phyloP scores from a whole-genome alignment of 2,113 vertebrate species.

The Oryzias curvinotus region DNA sequence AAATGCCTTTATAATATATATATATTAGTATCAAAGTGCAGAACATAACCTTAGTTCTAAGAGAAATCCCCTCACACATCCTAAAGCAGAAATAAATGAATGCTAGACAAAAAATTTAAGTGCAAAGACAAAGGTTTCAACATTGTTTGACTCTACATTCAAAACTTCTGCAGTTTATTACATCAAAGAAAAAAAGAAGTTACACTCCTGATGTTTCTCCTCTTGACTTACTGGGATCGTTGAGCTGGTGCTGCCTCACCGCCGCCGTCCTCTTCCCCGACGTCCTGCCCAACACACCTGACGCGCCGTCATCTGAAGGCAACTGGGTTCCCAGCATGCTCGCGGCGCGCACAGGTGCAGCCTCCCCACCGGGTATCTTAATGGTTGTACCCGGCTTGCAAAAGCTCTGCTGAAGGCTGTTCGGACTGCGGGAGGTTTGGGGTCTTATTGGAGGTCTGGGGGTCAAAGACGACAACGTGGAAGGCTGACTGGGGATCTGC shows the following conservation, averaged over 20 bases:
- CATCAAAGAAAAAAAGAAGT: too few species aligned
- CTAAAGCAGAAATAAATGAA: too few species aligned
- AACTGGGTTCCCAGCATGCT: constrained; percentile 73
- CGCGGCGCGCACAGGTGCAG: constrained; percentile 64
- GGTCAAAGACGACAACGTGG: constrained; percentile 74
- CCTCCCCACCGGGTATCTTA: constrained; percentile 63
- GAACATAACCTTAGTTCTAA: too few species aligned
- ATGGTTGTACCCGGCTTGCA: constrained; percentile 73
- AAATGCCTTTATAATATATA: too few species aligned
- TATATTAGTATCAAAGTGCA: too few species aligned
- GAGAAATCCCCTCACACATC: too few species aligned
- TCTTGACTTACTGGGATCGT: constrained; percentile 90
- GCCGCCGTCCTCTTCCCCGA: constrained; percentile 73
- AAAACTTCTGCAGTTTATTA: too few species aligned
- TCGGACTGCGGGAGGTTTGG: constrained; percentile 76
- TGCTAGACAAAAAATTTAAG: too few species aligned
- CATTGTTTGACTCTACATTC: too few species aligned
- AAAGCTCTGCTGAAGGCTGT: constrained; percentile 80
- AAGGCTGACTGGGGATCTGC: constrained; percentile 73
- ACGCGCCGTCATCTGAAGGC: constrained; percentile 79
- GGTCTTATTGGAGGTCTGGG: constrained; percentile 85
- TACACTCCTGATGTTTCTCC: too few species aligned
- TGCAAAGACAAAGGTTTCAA: too few species aligned
- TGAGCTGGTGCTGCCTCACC: constrained; percentile 79
- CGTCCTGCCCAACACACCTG: constrained; percentile 54